Percentiles rank a stretch among this genome's conserved stretches.
phyloP scores from a whole-genome alignment of 2,888 invertebrate species.

The Leptogaster cylindrica region DNA sequence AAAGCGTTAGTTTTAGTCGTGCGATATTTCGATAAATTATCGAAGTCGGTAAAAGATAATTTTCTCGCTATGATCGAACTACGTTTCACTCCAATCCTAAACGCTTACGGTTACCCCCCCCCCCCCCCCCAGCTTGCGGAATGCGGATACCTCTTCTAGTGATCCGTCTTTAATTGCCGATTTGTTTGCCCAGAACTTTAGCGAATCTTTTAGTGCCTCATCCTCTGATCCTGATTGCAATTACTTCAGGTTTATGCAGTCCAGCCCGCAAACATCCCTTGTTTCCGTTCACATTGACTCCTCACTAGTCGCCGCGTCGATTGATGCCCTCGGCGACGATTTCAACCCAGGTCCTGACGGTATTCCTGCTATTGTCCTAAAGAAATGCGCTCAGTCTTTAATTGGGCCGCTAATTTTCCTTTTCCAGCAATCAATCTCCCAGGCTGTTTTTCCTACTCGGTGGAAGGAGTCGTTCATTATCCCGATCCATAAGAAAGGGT shows the following conservation, averaged over 20 bases:
- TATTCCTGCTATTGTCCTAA: not conserved
- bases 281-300: not conserved
- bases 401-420: too few species aligned
- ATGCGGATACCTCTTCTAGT: too few species aligned
- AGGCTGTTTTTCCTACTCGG: too few species aligned
- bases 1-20: constrained; percentile 27
- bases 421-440: too few species aligned
- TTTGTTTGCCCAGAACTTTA: not conserved
- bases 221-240: not conserved
- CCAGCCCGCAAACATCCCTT: not conserved
- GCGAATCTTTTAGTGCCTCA: not conserved
- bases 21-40: constrained; percentile 36
- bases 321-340: not conserved
- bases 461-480: too few species aligned
- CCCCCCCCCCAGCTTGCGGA: too few species aligned
- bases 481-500: too few species aligned
- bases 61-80: constrained; percentile 48
- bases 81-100: too few species aligned
- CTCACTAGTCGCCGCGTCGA: not conserved
- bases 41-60: not conserved
- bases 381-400: too few species aligned
- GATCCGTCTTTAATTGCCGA: not conserved
- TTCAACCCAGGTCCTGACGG: not conserved
- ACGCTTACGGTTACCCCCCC: too few species aligned
- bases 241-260: not conserved